Evolutionary conservation across 2,797 vertebrate genomes (phyloP).

Genomic region (Eulemur albifrons): DNA sequence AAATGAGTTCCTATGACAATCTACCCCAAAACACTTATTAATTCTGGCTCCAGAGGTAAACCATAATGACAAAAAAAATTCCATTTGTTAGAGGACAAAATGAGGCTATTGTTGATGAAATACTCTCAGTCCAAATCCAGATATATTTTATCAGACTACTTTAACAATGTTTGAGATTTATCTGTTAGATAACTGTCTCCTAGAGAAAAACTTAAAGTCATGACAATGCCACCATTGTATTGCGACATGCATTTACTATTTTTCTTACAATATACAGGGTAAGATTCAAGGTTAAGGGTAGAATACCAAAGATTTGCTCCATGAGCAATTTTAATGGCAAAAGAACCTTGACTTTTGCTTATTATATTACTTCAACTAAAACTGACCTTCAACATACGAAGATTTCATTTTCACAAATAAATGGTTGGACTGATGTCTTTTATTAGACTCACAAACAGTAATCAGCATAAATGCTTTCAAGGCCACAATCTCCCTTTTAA

Average conservation of each 20-base stretch:
- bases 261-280: conserved; percentile 62
- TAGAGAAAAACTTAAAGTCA: conserved; percentile 76
- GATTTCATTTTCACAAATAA: conserved; percentile 83
- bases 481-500: conserved; percentile 72
- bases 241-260: conserved; percentile 45
- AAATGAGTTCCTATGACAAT: not conserved
- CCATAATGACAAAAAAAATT: not conserved
- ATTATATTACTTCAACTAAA: conserved; percentile 83
- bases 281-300: conserved; percentile 82
- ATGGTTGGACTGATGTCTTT: conserved; percentile 77
- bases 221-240: conserved; percentile 53
- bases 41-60: not conserved
- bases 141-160: not conserved
- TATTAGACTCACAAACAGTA: conserved; percentile 81
- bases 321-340: conserved; percentile 81
- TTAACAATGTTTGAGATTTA: not conserved
- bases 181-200: conserved; percentile 61
- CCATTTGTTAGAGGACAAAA: not conserved
- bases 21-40: not conserved
- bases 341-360: conserved; percentile 83
- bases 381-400: conserved; percentile 84
- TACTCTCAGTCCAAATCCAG: not conserved
- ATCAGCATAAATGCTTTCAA: conserved; percentile 82
- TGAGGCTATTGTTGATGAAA: not conserved
- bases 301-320: conserved; percentile 78